Percentiles rank a stretch among this genome's conserved stretches.
These are phyloP conservation scores for Rhyacophila brunnea DNA, from an alignment of 1,140 invertebrate species.

Conservation along the genomic window DNA sequence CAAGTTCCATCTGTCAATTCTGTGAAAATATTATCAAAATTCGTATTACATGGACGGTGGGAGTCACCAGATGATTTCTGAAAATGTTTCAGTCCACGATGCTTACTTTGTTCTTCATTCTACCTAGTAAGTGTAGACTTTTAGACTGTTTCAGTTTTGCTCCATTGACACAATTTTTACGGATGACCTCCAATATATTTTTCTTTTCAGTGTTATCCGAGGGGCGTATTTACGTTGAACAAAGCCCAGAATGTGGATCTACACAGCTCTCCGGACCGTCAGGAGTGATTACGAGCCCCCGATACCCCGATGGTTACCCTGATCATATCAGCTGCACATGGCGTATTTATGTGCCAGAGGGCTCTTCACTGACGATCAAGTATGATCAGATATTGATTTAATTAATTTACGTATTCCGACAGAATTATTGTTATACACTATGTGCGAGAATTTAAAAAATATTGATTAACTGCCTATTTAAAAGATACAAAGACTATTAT, in stretches of 20 bases:
- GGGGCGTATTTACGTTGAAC: slow-evolving; percentile 9
- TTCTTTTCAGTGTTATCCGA: slow-evolving; percentile 16
- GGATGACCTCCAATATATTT: slow-evolving; percentile 21
- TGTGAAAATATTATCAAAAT: slow-evolving; percentile 4
- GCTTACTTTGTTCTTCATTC: neutral
- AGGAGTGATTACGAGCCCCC: slow-evolving; percentile 22
- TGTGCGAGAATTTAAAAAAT: too few species aligned
- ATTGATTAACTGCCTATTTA: too few species aligned
- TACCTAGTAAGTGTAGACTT: neutral
- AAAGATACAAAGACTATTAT: too few species aligned
- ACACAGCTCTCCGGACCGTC: neutral
- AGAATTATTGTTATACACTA: too few species aligned
- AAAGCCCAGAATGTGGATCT: slow-evolving; percentile 15
- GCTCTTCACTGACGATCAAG: slow-evolving; percentile 12
- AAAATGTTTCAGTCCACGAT: slow-evolving; percentile 11
- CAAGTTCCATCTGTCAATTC: slow-evolving; percentile 21
- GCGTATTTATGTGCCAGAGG: slow-evolving; percentile 14
- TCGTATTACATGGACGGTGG: slow-evolving; percentile 15
- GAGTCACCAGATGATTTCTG: neutral
- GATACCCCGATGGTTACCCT: slow-evolving; percentile 24
- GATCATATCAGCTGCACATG: slow-evolving; percentile 27
- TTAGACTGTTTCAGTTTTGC: neutral
- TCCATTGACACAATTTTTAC: neutral
- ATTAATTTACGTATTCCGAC: too few species aligned
- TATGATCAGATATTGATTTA: too few species aligned